Percentiles rank a stretch among this genome's conserved stretches.
phyloP scores from a whole-genome alignment of 64 coral and sea anemone species.

The Dendronephthya gigantea region DNA sequence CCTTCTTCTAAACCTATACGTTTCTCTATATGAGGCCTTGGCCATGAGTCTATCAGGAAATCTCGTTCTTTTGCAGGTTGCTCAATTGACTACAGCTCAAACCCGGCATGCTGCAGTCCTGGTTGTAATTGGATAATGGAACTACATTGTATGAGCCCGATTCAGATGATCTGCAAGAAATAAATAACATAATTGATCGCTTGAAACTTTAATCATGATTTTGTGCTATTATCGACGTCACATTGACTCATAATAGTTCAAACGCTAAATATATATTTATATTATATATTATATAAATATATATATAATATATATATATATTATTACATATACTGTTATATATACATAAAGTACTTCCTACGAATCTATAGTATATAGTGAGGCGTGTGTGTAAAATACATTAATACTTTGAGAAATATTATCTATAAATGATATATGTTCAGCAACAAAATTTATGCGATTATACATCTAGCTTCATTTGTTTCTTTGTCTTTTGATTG shows the following conservation, averaged over 20 bases:
- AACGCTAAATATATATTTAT: no score
- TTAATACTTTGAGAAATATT: not conserved
- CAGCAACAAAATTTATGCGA: no score
- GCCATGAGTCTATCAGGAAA: not conserved
- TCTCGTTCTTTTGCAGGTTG: not conserved
- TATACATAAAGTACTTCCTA: no score
- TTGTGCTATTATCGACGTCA: no score
- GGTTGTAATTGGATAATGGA: not conserved
- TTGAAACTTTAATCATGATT: not conserved
- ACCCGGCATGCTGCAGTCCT: not conserved
- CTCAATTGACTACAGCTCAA: not conserved
- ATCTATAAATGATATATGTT: no score
- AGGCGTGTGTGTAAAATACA: not conserved
- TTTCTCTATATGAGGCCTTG: not conserved
- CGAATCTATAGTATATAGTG: no score
- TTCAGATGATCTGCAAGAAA: not conserved
- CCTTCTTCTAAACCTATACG: not conserved
- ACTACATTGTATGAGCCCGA: not conserved
- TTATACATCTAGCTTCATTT: no score
- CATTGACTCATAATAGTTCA: not conserved
- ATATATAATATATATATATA: no score
- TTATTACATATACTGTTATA: no score
- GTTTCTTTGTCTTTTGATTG: no score
- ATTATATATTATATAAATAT: not conserved
- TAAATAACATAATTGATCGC: not conserved